These are phyloP conservation scores for Acanthopagrus latus DNA, from an alignment of 2,797 vertebrate species.

Conservation along the genomic window DNA sequence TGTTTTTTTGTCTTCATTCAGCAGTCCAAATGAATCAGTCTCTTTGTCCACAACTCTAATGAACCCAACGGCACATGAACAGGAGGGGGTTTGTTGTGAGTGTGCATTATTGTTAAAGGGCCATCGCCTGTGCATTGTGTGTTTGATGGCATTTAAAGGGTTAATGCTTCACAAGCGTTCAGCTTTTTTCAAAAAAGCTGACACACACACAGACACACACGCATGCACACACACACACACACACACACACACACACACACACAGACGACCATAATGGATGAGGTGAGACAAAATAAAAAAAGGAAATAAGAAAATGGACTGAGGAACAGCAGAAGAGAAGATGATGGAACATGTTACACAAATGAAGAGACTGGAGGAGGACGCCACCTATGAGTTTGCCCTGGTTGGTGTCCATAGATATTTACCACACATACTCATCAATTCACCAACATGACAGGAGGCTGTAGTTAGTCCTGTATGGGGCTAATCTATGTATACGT, in stretches of 20 bases:
- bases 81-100: conserved; percentile 53
- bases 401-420: conserved; percentile 2
- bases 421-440: conserved; percentile 19
- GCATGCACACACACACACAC: not conserved
- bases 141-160: conserved; percentile 83
- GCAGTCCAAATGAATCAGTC: conserved; percentile 32
- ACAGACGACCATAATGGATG: conserved; percentile 25
- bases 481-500: conserved; percentile 14
- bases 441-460: conserved; percentile 35
- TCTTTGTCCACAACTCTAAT: conserved; percentile 30
- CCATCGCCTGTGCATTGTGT: conserved; percentile 79
- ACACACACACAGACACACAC: conserved; percentile 18
- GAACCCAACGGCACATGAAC: conserved; percentile 48
- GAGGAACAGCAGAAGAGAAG: conserved; percentile 60
- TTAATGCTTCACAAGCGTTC: conserved; percentile 78
- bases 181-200: conserved; percentile 47
- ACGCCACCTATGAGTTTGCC: conserved; percentile 2
- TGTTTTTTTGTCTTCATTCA: not conserved
- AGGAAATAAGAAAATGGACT: not conserved
- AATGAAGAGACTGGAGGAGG: conserved; percentile 36
- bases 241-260: conserved; percentile 11
- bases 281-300: conserved; percentile 19
- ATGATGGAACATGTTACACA: conserved; percentile 19
- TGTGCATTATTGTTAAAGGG: conserved; percentile 79
- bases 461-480: conserved; percentile 32